Percentiles rank a stretch among this genome's conserved stretches.
phyloP scores from a whole-genome alignment of 1,140 invertebrate species.

The Lasioglossum baleicum region DNA sequence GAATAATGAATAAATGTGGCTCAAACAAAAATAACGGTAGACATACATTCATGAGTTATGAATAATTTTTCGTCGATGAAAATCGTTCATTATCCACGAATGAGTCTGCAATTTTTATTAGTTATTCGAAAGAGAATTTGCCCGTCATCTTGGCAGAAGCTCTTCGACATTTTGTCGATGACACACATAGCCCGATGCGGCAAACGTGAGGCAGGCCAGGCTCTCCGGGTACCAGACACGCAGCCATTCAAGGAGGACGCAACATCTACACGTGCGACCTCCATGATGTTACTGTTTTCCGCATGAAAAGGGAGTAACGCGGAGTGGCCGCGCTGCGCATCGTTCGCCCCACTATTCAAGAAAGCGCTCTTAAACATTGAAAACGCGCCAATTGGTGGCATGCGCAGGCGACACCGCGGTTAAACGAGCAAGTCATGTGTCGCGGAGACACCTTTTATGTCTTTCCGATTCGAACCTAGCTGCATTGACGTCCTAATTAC shows the following conservation, averaged over 20 bases:
- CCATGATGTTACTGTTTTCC: conserved; percentile 70
- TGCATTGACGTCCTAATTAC: no score
- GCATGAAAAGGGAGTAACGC: conserved; percentile 78
- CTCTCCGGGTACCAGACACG: conserved; percentile 61
- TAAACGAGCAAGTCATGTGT: background rate
- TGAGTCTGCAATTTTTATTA: background rate
- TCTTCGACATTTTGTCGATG: conserved; percentile 9
- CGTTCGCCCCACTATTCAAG: conserved; percentile 74
- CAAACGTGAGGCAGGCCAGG: conserved; percentile 65
- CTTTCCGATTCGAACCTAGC: no score
- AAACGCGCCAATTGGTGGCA: conserved; percentile 67
- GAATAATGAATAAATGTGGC: no score
- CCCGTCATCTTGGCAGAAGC: no score
- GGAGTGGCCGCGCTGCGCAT: conserved; percentile 80
- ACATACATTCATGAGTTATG: no score
- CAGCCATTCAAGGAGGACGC: conserved; percentile 43
- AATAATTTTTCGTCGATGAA: no score
- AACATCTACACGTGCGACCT: conserved; percentile 34
- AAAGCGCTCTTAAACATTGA: conserved; percentile 68
- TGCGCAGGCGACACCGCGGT: conserved; percentile 51
- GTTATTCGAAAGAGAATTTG: background rate
- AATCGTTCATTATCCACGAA: no score
- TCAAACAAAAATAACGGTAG: no score
- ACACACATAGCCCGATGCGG: background rate
- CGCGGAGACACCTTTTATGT: no score